phyloP scores from a whole-genome alignment of 2,797 vertebrate genomes.

The Otolemur crassicaudatus region DNA sequence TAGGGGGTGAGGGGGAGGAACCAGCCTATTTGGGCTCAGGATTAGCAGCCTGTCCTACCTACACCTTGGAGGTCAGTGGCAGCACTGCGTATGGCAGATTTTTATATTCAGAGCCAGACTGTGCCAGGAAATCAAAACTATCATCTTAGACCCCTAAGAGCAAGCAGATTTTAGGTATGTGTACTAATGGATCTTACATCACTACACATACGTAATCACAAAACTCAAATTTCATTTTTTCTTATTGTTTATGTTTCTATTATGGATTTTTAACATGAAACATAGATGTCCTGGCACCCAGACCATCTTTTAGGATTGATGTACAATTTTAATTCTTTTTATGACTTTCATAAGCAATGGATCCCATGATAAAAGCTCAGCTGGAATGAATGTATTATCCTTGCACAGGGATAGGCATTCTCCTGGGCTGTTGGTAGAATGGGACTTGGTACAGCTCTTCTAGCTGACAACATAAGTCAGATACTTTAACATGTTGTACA shows the following conservation, averaged over 20 bases:
- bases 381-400: neutral
- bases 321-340: neutral
- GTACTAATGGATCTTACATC: neutral
- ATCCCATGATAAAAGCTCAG: neutral
- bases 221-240: neutral
- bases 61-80: neutral
- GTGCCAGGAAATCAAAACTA: neutral
- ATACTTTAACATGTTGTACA: neutral
- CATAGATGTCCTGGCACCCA: constrained; percentile 50
- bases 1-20: neutral
- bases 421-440: neutral
- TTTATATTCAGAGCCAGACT: neutral
- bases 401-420: neutral
- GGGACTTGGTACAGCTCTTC: neutral
- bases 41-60: neutral
- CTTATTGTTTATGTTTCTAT: constrained; percentile 29
- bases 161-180: neutral
- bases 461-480: neutral
- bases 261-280: constrained; percentile 66
- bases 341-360: constrained; percentile 3
- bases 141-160: neutral
- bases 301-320: constrained; percentile 54
- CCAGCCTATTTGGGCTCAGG: neutral
- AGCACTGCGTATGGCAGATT: neutral
- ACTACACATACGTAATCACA: neutral